Evolutionary conservation across 2,797 vertebrate genomes (phyloP), one percentile per base, ranked within the genome.

Genomic region (Gallinago stenura): DNA sequence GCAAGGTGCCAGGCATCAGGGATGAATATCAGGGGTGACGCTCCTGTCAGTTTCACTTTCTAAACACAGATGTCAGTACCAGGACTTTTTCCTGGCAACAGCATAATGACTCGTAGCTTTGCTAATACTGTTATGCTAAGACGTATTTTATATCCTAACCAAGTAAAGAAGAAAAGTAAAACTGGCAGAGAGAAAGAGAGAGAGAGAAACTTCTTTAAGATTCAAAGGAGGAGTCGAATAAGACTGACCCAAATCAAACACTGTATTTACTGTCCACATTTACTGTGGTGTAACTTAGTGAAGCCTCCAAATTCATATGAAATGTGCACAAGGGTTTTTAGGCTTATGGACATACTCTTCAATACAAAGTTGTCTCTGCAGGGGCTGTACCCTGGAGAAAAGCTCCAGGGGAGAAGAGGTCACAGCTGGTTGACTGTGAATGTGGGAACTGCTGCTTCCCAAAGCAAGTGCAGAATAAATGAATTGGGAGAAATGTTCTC

Each of bases 101-200:
- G 8, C 0, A 0, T 5, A 43, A n/a, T 26, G 21, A 53, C 6
- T 48, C 3, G n/a, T 18, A n/a, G 6, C 6, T 89, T 43, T 79
- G 9, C 41, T 71, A 71, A 26, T 39, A 16, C 7, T 54, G 8
- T 61, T 77, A 60, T 17, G 39, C 12, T 48, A 65, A 71, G 33
- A 41, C 17, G 7, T 33, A n/a, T 45, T 69, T 43, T 50, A n/a
- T 37, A 50, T 20, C 17, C 43, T 54, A 50, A 45, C 9, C 2
- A 64, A 71, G 15, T 48, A 80, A 79, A 85, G 7, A 30, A 37
- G 58, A 61, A 83, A 68, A 83, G 48, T 24, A 53, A 69, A 72
- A 46, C 2, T 25, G 24, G 12, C 10, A 60, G 41, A 57, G 30
- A 33, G 12, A 56, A 8, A 46, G 31, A 13, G 17, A 57, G 12